A percentile compares a stretch with the other conserved stretches of the same genome.
Conservation (phyloP, 2,113 vertebrate genomes). For the Cyphomyrus plagiostoma region DNA sequence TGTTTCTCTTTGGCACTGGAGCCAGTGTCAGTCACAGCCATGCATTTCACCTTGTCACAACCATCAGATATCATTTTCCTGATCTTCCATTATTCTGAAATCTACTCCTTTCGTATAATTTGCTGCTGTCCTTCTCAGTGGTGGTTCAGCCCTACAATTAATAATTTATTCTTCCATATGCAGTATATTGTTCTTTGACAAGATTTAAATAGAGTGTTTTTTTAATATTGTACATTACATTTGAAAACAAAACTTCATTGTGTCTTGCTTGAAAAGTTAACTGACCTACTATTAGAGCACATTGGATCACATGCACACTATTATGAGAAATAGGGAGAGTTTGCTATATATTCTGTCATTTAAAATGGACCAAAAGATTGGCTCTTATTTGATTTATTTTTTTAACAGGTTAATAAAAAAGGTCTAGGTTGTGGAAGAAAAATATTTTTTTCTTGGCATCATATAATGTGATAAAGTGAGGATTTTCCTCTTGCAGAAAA, state of each 20-base stretch:
- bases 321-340: background rate
- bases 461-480: constrained; percentile 11
- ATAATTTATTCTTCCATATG: background rate
- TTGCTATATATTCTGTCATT: background rate
- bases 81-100: background rate
- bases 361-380: background rate
- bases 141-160: background rate
- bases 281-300: background rate
- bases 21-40: background rate
- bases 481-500: constrained; percentile 5
- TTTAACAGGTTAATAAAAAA: background rate
- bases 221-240: background rate
- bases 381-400: background rate
- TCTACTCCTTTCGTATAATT: background rate
- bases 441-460: background rate
- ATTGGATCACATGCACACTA: background rate
- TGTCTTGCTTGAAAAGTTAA: background rate
- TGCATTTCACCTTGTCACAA: background rate
- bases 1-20: background rate
- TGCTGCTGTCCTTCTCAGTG: background rate
- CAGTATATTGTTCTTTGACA: background rate
- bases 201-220: background rate
- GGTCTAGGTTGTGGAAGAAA: background rate
- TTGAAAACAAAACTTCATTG: background rate
- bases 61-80: background rate